Base-by-base conservation (phyloP, 1,140 invertebrate genomes). In the Cepaea nemoralis region DNA sequence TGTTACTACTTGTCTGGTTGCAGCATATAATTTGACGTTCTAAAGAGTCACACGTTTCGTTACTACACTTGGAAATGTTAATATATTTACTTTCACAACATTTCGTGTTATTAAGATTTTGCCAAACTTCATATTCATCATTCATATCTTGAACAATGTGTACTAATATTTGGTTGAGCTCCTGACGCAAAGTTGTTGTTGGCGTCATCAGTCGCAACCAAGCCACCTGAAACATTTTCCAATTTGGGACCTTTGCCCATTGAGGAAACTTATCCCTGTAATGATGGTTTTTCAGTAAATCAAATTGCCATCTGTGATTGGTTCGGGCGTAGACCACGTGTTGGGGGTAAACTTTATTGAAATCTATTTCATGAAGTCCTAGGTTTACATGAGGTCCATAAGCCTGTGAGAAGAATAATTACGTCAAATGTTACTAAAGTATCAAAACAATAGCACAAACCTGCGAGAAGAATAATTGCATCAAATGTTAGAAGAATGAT, bases 291-390 rank as follows among this genome's bases (percentile, higher is more conserved):
- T 24, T 8, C 40, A 40, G 35, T 27, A 71, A 27, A 1, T 22
- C 37, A 2, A 24, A n/a, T 6, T 40, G 22, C 35, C 35, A 71
- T 39, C 40, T 71, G 22, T 71, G 69, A 27, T 71, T 71, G 22
- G 69, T 71, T 71, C 37, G 2, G 12, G 24, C 19, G 69, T 71
- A 71, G 69, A 71, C 69, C 14, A 71, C 69, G 6, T 71, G 35
- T 71, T 71, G 69, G 8, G 69, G 69, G 37, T 71, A 71, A 1
- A 40, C 37, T 71, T 8, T 12, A 71, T 71, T 71, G 69, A 71
- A 71, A 71, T 71, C 37, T 40, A 71, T 39, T 71, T 71, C 69
- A 6, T 63, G 59, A 5, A 63, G 59, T 5, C n/a, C 59, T 10
- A 63, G 59, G 33, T 63, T 63, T 31, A 63, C 59, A 12, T 31